Evolutionary conservation across 2,113 vertebrate genomes (phyloP).

Genomic region (Nannospalax galili): DNA sequence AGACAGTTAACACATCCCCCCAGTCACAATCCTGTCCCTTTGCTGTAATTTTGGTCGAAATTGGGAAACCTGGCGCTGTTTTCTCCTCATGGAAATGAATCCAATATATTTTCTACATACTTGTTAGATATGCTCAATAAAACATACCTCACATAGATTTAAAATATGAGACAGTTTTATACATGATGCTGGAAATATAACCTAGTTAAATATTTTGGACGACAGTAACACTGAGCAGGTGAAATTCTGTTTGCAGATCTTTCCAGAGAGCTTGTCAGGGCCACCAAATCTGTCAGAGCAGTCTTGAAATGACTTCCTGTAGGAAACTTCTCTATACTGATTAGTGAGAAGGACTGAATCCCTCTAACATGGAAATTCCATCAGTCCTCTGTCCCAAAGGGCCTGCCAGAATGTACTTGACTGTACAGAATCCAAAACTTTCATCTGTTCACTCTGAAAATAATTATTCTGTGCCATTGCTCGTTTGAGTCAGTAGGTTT

Average conservation of each 20-base stretch:
- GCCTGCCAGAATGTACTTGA: background rate
- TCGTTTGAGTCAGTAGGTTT: background rate
- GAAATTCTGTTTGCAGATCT: constrained; percentile 29
- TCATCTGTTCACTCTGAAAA: background rate
- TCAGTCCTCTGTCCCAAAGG: background rate
- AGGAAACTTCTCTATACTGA: constrained; percentile 13
- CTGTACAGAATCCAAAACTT: background rate
- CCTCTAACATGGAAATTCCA: background rate
- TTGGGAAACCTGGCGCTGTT: background rate
- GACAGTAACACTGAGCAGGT: background rate
- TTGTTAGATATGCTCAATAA: constrained; percentile 66
- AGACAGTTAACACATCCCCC: constrained; percentile 43
- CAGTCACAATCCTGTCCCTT: background rate
- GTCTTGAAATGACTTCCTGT: background rate
- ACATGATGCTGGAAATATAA: constrained; percentile 40
- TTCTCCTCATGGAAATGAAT: constrained; percentile 64
- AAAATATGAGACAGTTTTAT: constrained; percentile 67
- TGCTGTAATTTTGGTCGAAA: background rate
- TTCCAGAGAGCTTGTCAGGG: background rate
- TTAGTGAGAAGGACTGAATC: background rate
- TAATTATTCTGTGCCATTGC: background rate
- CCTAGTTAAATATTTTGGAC: constrained; percentile 47
- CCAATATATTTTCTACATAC: constrained; percentile 61
- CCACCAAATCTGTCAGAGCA: constrained; percentile 12
- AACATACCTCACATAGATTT: constrained; percentile 45